Evolutionary conservation across 2,888 invertebrate genomes (phyloP), one percentile per base, ranked within the genome.

Genomic region (Sinohyriopsis cumingii): DNA sequence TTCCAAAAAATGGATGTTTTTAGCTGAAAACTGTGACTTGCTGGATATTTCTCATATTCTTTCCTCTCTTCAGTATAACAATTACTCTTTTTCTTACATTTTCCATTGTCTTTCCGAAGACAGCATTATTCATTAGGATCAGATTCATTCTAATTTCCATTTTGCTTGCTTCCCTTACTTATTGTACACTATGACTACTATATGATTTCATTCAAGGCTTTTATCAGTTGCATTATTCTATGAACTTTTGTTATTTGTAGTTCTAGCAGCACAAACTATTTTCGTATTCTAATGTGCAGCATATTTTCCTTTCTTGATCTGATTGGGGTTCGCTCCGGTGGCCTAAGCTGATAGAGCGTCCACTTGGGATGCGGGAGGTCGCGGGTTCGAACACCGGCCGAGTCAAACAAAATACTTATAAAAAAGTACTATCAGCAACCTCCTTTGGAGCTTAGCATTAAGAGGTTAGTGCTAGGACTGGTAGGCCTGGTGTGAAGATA

Each of bases 201-300:
- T 25, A 63, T 19, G 9, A 18, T 12, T 55, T 63, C 20, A 55
- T 25, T 3, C 61, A 61, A 25, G 61, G 24, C 19, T 61, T 25
- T 25, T 61, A 22, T 61, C 55, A 63, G 55, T 33, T 56, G 5
- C 18, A 57, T 18, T 19, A 65, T 56, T 56, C 12, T 65, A n/a
- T 57, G 57, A 22, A 65, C 28, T 56, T 65, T 65, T 6, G 65
- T 65, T 9, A 55, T 22, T 56, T 56, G 55, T 33, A 65, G 19
- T 12, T 55, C 57, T 24, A 63, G 24, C 3, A n/a, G 6, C 54
- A 45, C 53, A 54, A 54, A 63, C 0, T 33, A 22, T 54, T 63
- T 9, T 45, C 25, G 63, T 24, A 18, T 63, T 33, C 63, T 33
- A 54, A 25, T 1, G 5, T 57, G 65, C 9, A 18, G 0, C 55